phyloP scores from a whole-genome alignment of 2,888 invertebrate species.

The Mythimna impura region DNA sequence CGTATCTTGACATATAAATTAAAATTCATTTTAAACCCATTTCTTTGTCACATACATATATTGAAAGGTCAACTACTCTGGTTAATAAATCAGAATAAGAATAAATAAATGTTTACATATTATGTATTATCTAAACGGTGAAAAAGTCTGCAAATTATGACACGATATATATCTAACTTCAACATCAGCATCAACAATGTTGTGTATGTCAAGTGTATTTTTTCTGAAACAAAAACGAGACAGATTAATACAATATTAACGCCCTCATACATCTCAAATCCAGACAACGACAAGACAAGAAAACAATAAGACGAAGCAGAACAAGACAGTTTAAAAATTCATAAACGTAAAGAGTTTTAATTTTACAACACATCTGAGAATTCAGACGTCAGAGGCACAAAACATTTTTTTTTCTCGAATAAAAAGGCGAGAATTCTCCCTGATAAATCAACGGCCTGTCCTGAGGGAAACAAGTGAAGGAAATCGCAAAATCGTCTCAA shows the following conservation, averaged over 20 bases:
- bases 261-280: not conserved
- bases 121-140: not conserved
- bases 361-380: conserved; percentile 46
- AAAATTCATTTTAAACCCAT: no score
- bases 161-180: not conserved
- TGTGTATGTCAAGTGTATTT: not conserved
- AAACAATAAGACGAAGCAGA: conserved; percentile 10
- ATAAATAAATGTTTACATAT: not conserved
- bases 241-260: conserved; percentile 9
- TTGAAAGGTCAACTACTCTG: not conserved
- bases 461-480: conserved; percentile 79
- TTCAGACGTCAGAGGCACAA: conserved; percentile 35
- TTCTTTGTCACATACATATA: no score
- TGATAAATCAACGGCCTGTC: conserved; percentile 84
- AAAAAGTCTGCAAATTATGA: not conserved
- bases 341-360: conserved; percentile 43
- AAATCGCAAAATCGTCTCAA: conserved; percentile 88
- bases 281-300: not conserved
- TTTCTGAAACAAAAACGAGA: not conserved
- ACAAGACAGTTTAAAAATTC: conserved; percentile 25
- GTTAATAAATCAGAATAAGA: not conserved
- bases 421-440: conserved; percentile 74
- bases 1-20: no score
- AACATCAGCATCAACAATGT: no score
- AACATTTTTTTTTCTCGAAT: conserved; percentile 66